phyloP scores from a whole-genome alignment of 1,140 invertebrate species.

The Sycobia sp. region DNA sequence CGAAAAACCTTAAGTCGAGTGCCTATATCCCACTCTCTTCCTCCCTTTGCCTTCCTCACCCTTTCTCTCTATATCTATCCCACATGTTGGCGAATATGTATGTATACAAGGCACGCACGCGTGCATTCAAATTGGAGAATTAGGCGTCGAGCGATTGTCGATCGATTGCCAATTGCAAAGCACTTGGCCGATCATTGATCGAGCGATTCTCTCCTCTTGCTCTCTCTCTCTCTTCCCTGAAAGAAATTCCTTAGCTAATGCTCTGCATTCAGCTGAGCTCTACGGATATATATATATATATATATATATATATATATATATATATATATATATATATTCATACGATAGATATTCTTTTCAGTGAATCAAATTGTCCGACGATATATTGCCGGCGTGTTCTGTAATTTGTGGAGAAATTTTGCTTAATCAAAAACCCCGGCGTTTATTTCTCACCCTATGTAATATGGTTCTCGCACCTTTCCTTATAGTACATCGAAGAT shows the following conservation, averaged over 20 bases:
- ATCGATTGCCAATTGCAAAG: slow-evolving; percentile 4
- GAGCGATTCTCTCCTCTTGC: slow-evolving; percentile 4
- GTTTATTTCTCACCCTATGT: background rate
- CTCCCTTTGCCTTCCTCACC: too few species aligned
- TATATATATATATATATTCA: background rate
- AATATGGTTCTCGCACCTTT: background rate
- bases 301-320: background rate
- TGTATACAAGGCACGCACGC: slow-evolving; percentile 18
- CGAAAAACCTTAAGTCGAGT: too few species aligned
- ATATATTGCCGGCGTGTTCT: slow-evolving; percentile 9
- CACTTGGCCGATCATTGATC: slow-evolving; percentile 14
- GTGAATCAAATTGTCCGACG: slow-evolving; percentile 7
- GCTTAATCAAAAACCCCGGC: background rate
- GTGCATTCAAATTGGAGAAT: slow-evolving; percentile 49
- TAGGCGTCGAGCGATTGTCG: slow-evolving; percentile 36
- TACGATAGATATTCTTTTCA: too few species aligned
- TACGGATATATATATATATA: background rate
- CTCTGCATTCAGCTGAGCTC: background rate
- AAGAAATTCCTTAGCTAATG: slow-evolving; percentile 16
- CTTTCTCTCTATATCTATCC: background rate
- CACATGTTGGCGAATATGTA: background rate
- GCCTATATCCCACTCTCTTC: too few species aligned
- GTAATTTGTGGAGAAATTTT: slow-evolving; percentile 8
- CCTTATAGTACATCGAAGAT: too few species aligned
- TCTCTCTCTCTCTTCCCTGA: too few species aligned